Evolutionary conservation across 2,113 vertebrate genomes (phyloP).

Genomic region (Anarrhichthys ocellatus): DNA sequence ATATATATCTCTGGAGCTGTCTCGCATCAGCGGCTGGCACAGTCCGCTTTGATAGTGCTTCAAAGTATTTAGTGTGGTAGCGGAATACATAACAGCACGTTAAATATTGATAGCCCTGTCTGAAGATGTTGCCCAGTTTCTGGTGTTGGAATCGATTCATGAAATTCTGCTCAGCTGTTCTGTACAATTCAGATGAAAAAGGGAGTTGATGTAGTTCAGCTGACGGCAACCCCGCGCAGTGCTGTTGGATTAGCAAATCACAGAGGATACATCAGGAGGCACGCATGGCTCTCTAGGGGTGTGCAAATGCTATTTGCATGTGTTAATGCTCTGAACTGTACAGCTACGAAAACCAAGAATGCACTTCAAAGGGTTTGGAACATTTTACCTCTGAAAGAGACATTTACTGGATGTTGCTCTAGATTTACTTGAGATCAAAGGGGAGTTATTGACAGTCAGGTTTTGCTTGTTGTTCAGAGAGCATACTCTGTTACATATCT

Average conservation of each 20-base stretch:
- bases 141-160: slow-evolving; percentile 16
- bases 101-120: slow-evolving; percentile 42
- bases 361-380: neutral
- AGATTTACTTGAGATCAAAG: neutral
- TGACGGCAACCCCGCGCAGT: neutral
- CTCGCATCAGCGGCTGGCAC: slow-evolving; percentile 3
- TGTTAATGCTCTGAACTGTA: neutral
- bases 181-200: slow-evolving; percentile 21
- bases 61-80: slow-evolving; percentile 41
- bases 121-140: slow-evolving; percentile 9
- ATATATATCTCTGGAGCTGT: neutral
- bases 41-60: slow-evolving; percentile 52
- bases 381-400: neutral
- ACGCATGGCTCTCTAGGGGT: neutral
- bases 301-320: neutral
- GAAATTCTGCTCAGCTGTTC: slow-evolving; percentile 30
- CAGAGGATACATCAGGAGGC: neutral
- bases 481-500: neutral
- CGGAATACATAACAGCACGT: slow-evolving; percentile 24
- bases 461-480: neutral
- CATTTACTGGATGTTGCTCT: neutral
- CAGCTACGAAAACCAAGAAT: neutral
- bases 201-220: neutral
- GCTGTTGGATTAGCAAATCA: slow-evolving; percentile 9
- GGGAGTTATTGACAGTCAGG: neutral